Evolutionary conservation across 2,797 vertebrate species (phyloP), one percentile per base, ranked within the genome.

Genomic region (Megalops cyprinoides): DNA sequence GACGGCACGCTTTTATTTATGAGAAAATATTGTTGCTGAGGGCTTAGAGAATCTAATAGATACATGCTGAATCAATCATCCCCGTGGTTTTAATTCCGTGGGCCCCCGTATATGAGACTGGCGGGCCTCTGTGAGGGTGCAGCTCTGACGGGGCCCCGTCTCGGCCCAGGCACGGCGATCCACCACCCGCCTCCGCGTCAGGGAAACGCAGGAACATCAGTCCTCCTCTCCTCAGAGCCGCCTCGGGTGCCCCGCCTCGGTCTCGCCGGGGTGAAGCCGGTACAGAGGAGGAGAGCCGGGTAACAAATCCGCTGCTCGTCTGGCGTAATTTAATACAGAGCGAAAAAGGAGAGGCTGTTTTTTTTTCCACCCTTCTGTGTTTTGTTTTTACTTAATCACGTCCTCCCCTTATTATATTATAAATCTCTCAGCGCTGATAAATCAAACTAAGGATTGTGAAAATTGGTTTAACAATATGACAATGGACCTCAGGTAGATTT

Each of bases 21-120:
- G 84, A 90, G 87, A 85, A 89, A 87, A 87, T 85, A 83, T 85
- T 88, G 86, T 84, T 82, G 87, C 86, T 84, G n/a, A 76, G 25
- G 83, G 85, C 84, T 78, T 67, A 1, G 84, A 86, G 89, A 87
- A 86, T 90, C 88, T 83, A 87, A 83, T 85, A 69, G 46, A 69
- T 81, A 39, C 25, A 79, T 15, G n/a, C 56, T 37, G 60, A 62
- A 67, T 76, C 58, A 48, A 67, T 81, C 58, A 46, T 28, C 39
- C 42, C 46, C 44, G 58, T 42, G 20, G 67, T n/a, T 20, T 56
- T 42, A 14, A 20, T 76, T 76, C 34, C 58, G 10, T 20, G 60
- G 34, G 44, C 51, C 55, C 12, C n/a, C n/a, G n/a, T n/a, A 37
- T 65, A 37, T 48, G 7, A 31, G 23, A 34, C 28, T 65, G 56